Evolutionary conservation across 1,140 invertebrate species (phyloP).

Genomic region (Danaus melanippus): DNA sequence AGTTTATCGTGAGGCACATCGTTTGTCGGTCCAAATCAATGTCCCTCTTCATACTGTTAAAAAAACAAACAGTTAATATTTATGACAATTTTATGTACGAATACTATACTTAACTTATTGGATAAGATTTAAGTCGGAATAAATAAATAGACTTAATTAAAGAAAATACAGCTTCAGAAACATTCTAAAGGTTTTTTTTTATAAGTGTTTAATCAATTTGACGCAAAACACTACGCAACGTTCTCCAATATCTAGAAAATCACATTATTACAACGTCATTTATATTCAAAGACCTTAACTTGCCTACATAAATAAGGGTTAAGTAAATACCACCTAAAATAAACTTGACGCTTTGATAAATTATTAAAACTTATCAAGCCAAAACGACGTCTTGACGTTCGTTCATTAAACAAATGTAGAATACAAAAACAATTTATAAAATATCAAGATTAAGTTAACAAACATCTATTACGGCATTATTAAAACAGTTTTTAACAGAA

Average conservation of each 20-base stretch:
- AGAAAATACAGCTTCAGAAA: constrained; percentile 41
- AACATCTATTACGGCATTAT: background rate
- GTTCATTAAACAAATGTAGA: constrained; percentile 32
- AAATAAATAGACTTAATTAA: too few species aligned
- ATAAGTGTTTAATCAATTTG: too few species aligned
- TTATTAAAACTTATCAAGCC: constrained; percentile 32
- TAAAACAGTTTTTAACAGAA: too few species aligned
- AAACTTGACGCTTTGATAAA: constrained; percentile 35
- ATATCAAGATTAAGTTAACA: constrained; percentile 11
- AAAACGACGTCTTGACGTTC: constrained; percentile 31
- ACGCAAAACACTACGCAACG: too few species aligned
- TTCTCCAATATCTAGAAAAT: too few species aligned
- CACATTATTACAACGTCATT: constrained; percentile 10
- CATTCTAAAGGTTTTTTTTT: constrained; percentile 11
- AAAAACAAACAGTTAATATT: too few species aligned
- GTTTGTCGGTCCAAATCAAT: constrained; percentile 36
- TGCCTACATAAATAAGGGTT: constrained; percentile 20
- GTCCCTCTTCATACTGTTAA: constrained; percentile 11
- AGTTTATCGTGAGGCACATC: constrained; percentile 48
- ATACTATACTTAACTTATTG: too few species aligned
- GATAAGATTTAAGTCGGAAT: too few species aligned
- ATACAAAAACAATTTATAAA: constrained; percentile 23
- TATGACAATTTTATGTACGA: too few species aligned
- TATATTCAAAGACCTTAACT: constrained; percentile 14
- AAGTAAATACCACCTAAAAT: constrained; percentile 29